A percentile compares a stretch with the other conserved stretches of the same genome.
Evolutionary conservation across 2,888 invertebrate genomes (phyloP).

Genomic region (Conus canariensis): DNA sequence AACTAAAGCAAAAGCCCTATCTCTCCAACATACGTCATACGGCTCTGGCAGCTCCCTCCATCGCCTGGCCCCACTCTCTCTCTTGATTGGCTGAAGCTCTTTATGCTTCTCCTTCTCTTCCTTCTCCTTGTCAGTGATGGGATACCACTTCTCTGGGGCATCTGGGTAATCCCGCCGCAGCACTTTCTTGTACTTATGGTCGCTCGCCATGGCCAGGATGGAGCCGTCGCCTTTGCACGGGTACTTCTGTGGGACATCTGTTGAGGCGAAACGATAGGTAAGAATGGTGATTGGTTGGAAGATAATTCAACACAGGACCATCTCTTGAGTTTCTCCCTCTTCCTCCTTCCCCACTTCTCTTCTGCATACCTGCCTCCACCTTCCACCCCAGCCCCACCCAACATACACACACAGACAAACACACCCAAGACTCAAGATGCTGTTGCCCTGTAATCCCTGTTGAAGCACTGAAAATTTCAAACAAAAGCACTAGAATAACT

Average conservation of each 20-base stretch:
- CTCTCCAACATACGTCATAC: slow-evolving; percentile 69
- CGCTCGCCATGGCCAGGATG: slow-evolving; percentile 67
- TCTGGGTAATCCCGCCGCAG: slow-evolving; percentile 68
- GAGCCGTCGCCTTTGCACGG: slow-evolving; percentile 57
- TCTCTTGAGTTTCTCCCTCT: too few relatives aligned
- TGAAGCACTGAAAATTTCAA: too few relatives aligned
- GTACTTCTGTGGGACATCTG: slow-evolving; percentile 71
- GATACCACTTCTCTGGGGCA: slow-evolving; percentile 68
- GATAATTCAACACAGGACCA: neutral
- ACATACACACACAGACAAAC: too few relatives aligned
- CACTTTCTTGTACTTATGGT: slow-evolving; percentile 72
- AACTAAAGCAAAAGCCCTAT: too few relatives aligned
- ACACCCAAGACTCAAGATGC: too few relatives aligned
- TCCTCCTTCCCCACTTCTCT: too few relatives aligned
- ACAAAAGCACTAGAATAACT: too few relatives aligned
- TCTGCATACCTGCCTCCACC: too few relatives aligned
- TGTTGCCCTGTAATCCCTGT: too few relatives aligned
- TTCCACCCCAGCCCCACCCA: too few relatives aligned
- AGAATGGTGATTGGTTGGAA: neutral
- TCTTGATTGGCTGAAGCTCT: slow-evolving; percentile 52
- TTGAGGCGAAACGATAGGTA: neutral
- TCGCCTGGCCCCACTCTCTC: slow-evolving; percentile 65
- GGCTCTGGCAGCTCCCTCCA: slow-evolving; percentile 74
- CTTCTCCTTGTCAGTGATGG: slow-evolving; percentile 57
- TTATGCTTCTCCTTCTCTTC: slow-evolving; percentile 38